These are phyloP conservation scores for Heliconius eleuchia DNA, from an alignment of 1,140 invertebrate species.

Conservation along the genomic window DNA sequence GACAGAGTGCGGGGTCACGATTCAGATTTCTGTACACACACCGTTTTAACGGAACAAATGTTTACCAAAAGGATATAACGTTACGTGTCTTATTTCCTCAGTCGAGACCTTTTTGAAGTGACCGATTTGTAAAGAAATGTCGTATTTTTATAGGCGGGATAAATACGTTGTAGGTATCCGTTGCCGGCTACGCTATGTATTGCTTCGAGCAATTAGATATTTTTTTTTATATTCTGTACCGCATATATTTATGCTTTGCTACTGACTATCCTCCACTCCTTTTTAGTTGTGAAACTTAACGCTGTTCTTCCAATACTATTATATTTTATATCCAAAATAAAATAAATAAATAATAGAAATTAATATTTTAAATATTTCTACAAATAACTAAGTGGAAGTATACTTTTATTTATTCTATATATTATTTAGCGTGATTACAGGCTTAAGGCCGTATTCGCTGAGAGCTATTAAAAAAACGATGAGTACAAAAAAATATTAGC, in stretches of 20 bases:
- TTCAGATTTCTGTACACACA: slow-evolving; percentile 17
- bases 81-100: slow-evolving; percentile 20
- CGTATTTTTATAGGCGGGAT: neutral
- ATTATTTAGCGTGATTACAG: neutral
- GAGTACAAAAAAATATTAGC: neutral
- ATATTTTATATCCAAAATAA: too few species aligned
- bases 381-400: neutral
- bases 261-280: too few species aligned
- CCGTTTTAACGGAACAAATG: slow-evolving; percentile 15
- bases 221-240: too few species aligned
- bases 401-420: neutral
- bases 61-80: slow-evolving; percentile 18
- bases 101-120: slow-evolving; percentile 3
- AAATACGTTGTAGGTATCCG: neutral
- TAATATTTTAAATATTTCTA: too few species aligned
- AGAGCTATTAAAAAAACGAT: slow-evolving; percentile 17
- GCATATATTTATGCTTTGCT: too few species aligned
- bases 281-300: too few species aligned
- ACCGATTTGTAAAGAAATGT: neutral
- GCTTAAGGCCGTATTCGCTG: neutral
- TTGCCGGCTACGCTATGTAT: neutral
- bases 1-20: slow-evolving; percentile 15
- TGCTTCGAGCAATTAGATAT: too few species aligned
- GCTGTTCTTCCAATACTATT: too few species aligned
- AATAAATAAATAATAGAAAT: too few species aligned